Evolutionary conservation across 1,140 invertebrate genomes (phyloP).

Genomic region (Drosophila nannoptera): DNA sequence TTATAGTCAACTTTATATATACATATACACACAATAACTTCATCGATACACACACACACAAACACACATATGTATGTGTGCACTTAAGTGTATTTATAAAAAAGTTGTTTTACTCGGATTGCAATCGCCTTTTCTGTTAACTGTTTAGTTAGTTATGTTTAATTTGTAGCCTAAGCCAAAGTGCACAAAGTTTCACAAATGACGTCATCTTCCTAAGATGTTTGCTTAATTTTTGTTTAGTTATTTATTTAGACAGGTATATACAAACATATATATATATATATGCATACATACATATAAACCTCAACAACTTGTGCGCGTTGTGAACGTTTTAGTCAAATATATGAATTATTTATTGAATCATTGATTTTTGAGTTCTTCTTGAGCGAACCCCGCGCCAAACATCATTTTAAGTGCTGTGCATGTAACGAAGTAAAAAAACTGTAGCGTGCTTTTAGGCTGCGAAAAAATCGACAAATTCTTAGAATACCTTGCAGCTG

Average conservation of each 20-base stretch:
- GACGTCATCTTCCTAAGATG: conserved; percentile 40
- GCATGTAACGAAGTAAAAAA: conserved; percentile 9
- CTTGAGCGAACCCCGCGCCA: not conserved
- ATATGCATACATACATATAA: too few relatives aligned
- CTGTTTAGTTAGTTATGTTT: conserved; percentile 54
- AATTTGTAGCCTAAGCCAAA: conserved; percentile 46
- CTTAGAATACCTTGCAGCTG: conserved; percentile 31
- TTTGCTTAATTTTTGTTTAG: conserved; percentile 60
- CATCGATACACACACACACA: too few relatives aligned
- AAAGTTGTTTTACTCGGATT: not conserved
- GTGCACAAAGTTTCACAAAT: conserved; percentile 35
- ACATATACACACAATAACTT: not conserved
- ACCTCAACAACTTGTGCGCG: conserved; percentile 15
- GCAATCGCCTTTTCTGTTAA: conserved; percentile 31
- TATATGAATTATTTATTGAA: conserved; percentile 72
- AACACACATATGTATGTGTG: too few relatives aligned
- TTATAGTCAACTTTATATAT: conserved; percentile 33
- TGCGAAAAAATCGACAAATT: not conserved
- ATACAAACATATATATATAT: conserved; percentile 28
- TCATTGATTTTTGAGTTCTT: conserved; percentile 19
- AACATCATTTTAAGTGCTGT: not conserved
- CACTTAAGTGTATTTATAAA: too few relatives aligned
- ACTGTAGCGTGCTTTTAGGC: conserved; percentile 16
- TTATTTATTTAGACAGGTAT: conserved; percentile 72
- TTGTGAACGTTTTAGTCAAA: conserved; percentile 63